Base-by-base conservation (phyloP, 2,113 vertebrate genomes). In the Passer domesticus region DNA sequence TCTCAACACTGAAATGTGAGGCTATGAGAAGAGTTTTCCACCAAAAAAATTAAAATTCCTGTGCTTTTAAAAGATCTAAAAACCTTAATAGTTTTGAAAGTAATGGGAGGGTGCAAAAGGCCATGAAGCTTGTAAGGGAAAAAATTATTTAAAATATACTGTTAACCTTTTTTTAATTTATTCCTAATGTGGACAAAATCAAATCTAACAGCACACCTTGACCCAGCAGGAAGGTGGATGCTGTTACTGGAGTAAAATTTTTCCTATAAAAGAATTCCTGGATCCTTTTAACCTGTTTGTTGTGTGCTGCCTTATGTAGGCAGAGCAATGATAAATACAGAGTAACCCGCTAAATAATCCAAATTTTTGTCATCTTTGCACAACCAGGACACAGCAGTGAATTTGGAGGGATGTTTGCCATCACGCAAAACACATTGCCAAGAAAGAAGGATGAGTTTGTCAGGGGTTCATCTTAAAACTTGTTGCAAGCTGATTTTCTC, bases 401-500 rank as follows among this genome's bases (percentile, higher is more conserved):
- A 53, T 53, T 63, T 66, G 82, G 30, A 16, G 16, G 15, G 70
- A 50, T 85, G 81, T 49, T 43, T 96, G 80, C 53, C 49, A 23
- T 60, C 39, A 24, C 13, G 15, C 46, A 83, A 58, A 95, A 56
- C 17, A 33, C 43, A 27, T 72, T 93, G 93, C 92, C 92, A 59
- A 83, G 88, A 81, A 88, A 75, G 88, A 67, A 86, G 47, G 69
- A 72, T 76, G 37, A 41, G 58, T 86, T 90, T 89, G 90, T 72
- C 79, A 33, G 10, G 64, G 47, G 75, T 95, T 95, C 85, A 58
- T 89, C 94, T 90, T 64, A 69, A 92, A 94, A 89, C 90, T 78
- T 93, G 74, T 89, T 92, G 69, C 56, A 62, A 52, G 80, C n/a
- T 81, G 85, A 86, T 93, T 93, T 93, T 96, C 83, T 87, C 86